Evolutionary conservation across 2,888 invertebrate genomes (phyloP).

Genomic region (Mimas tiliae): DNA sequence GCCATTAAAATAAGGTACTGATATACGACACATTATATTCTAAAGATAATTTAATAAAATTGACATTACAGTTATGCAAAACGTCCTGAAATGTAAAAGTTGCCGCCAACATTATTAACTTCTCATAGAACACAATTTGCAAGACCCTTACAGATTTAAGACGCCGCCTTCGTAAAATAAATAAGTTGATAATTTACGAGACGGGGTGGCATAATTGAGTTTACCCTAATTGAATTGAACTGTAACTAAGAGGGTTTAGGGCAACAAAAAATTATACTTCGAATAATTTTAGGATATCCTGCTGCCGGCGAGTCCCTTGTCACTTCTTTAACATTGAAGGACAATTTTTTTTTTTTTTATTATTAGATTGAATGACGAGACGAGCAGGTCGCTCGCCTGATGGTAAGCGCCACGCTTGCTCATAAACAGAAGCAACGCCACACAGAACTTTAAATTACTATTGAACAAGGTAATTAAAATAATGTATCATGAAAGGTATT

Average conservation of each 20-base stretch:
- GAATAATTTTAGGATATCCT: background rate
- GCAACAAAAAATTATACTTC: background rate
- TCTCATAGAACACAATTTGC: constrained; percentile 15
- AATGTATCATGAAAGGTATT: too few species aligned
- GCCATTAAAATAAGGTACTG: too few species aligned
- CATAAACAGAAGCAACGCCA: too few species aligned
- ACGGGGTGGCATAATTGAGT: constrained; percentile 6
- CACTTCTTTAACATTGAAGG: background rate
- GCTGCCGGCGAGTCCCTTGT: background rate
- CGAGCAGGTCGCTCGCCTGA: too few species aligned
- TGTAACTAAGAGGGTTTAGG: constrained; percentile 5
- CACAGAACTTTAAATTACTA: too few species aligned
- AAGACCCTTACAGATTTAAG: background rate
- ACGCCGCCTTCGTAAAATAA: constrained; percentile 6
- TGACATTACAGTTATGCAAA: too few species aligned
- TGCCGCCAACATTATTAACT: background rate
- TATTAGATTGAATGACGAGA: too few species aligned
- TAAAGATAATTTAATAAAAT: too few species aligned
- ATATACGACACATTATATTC: too few species aligned
- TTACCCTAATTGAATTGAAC: constrained; percentile 18
- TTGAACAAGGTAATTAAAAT: too few species aligned
- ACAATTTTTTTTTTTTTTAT: too few species aligned
- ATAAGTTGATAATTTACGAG: constrained; percentile 17
- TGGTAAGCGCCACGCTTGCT: too few species aligned
- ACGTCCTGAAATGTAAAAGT: background rate